Evolutionary conservation across 1,140 invertebrate species (phyloP), one percentile per base, ranked within the genome.

Genomic region (Pachyrhynchus sulphureomaculatus): DNA sequence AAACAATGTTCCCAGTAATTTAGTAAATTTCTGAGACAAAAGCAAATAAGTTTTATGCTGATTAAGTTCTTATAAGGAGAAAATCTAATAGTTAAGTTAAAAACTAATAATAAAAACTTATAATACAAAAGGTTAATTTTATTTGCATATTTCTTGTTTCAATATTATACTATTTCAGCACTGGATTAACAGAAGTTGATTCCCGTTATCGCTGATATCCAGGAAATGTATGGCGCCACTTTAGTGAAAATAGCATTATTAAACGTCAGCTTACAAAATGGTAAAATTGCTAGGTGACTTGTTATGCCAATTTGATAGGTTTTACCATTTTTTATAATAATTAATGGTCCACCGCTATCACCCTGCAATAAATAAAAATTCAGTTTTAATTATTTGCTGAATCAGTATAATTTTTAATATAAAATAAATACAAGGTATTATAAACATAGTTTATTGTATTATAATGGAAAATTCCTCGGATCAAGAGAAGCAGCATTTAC

Each of bases 161-260:
- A 29, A 2, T 29, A 29, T 9, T 9, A 3, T 9, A 6, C 12
- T 6, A 10, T 26, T 29, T 29, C 26, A 1, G 26, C 5, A 29
- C 12, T 29, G 26, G 8, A 29, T 29, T 54, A 42, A 23, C 29
- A 15, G 18, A 73, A 73, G 67, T 72, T 61, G 23, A 73, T 66
- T 21, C 68, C 67, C 15, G 74, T 74, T 10, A 67, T 55, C 37
- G 62, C 67, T 2, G 66, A 69, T 56, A 75, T 72, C 74, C 74
- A 75, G 10, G 45, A 37, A 20, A 75, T 72, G 51, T 74, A 75
- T 41, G 68, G 60, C 0, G 74, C 67, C 33, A 75, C 71, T 66
- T 68, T 67, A 1, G 70, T 73, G 52, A 74, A 75, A 33, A 75
- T 62, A 12, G 74, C 74, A 64, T 75, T 66, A 39, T 75, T 75